Evolutionary conservation across 2,888 invertebrate species (phyloP).

Genomic region (Eilema sororculum): DNA sequence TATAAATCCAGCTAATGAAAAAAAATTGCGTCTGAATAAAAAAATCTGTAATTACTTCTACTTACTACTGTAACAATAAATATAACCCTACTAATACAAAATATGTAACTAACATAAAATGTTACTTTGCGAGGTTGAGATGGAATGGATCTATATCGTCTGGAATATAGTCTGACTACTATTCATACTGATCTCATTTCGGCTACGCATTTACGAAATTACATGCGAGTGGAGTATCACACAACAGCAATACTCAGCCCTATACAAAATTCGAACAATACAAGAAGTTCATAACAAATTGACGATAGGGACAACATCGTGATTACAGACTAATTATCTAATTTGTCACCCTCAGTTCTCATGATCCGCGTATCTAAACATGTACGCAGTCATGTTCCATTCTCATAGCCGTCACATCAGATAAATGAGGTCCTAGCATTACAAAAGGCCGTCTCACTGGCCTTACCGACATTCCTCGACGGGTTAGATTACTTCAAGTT

Average conservation of each 20-base stretch:
- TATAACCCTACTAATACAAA: not conserved
- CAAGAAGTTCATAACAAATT: constrained; percentile 39
- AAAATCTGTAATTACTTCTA: no score
- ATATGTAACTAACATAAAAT: no score
- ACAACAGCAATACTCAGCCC: not conserved
- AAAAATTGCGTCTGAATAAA: no score
- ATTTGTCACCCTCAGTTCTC: constrained; percentile 71
- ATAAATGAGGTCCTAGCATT: constrained; percentile 73
- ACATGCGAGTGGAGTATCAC: no score
- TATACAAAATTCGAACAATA: not conserved
- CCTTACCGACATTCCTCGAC: constrained; percentile 71
- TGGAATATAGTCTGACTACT: no score
- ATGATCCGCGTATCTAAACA: constrained; percentile 52
- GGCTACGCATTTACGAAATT: no score
- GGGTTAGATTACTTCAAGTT: constrained; percentile 65
- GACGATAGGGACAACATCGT: constrained; percentile 52
- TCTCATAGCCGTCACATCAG: constrained; percentile 72
- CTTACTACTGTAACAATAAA: not conserved
- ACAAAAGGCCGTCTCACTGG: constrained; percentile 62
- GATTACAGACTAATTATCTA: constrained; percentile 71
- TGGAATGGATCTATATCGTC: no score
- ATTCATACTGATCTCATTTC: no score
- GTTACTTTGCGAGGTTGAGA: no score
- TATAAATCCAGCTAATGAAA: not conserved
- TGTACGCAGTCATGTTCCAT: constrained; percentile 49